phyloP scores from a whole-genome alignment of 2,113 vertebrate genomes.

The Ammodramus savannarum region DNA sequence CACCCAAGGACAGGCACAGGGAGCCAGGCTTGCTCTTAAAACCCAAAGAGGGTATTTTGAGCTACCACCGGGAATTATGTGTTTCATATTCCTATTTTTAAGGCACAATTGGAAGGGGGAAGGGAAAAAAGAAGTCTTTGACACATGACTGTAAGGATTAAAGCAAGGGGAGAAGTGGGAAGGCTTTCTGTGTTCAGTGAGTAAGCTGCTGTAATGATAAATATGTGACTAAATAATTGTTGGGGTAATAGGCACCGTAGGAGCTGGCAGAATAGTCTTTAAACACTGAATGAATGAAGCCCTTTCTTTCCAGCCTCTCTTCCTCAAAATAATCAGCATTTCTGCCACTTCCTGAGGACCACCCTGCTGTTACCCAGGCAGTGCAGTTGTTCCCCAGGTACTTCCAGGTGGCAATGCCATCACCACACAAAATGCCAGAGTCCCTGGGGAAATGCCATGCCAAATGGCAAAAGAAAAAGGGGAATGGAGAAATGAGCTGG shows the following conservation, averaged over 20 bases:
- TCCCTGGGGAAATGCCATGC: neutral
- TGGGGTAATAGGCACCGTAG: neutral
- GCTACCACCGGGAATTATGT: neutral
- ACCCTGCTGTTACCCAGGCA: neutral
- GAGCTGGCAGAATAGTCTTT: neutral
- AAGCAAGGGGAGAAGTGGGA: neutral
- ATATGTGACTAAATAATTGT: neutral
- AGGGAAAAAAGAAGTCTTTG: neutral
- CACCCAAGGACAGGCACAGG: no score
- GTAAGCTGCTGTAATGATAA: conserved; percentile 24
- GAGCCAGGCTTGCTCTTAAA: neutral
- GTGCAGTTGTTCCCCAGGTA: neutral
- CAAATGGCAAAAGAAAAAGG: neutral
- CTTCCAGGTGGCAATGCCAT: neutral
- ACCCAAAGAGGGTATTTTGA: neutral
- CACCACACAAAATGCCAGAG: neutral
- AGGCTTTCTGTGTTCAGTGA: conserved; percentile 1
- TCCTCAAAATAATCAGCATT: neutral
- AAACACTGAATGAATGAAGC: neutral
- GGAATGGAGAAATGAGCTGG: neutral
- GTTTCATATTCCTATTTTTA: neutral
- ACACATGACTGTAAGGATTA: neutral
- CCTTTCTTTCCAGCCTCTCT: neutral
- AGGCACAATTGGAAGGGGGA: neutral
- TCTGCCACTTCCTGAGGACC: neutral